Conservation (phyloP, 1,140 invertebrate genomes). For the Drosophila lini region DNA sequence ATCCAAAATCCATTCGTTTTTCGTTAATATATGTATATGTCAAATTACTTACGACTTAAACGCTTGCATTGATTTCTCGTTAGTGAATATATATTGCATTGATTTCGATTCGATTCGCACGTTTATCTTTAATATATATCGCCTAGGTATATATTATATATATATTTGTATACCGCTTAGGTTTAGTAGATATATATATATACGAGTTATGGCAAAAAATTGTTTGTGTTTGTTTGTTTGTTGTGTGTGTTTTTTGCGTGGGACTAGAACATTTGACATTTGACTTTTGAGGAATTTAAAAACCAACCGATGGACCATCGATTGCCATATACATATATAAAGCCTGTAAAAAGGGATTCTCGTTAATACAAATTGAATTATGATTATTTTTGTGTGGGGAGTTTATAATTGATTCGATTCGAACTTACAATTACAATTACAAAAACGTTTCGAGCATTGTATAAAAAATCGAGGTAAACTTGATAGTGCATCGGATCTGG, state of each 20-base stretch:
- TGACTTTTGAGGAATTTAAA: slow-evolving; percentile 52
- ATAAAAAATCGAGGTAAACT: slow-evolving; percentile 79
- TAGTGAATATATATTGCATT: slow-evolving; percentile 76
- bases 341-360: slow-evolving; percentile 72
- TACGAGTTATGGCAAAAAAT: slow-evolving; percentile 65
- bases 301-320: slow-evolving; percentile 64
- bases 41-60: slow-evolving; percentile 59
- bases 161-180: slow-evolving; percentile 41
- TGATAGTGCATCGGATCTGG: slow-evolving; percentile 74
- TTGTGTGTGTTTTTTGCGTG: slow-evolving; percentile 13
- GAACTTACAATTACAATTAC: slow-evolving; percentile 74
- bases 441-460: slow-evolving; percentile 73
- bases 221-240: slow-evolving; percentile 28
- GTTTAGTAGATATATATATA: slow-evolving; percentile 46
- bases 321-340: slow-evolving; percentile 62
- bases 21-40: slow-evolving; percentile 42
- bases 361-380: slow-evolving; percentile 55
- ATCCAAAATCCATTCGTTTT: slow-evolving; percentile 50
- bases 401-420: slow-evolving; percentile 46
- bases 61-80: slow-evolving; percentile 64
- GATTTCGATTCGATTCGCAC: slow-evolving; percentile 50
- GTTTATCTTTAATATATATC: slow-evolving; percentile 61
- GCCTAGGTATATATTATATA: slow-evolving; percentile 37
- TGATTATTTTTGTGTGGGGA: slow-evolving; percentile 24
- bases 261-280: slow-evolving; percentile 61